Evolutionary conservation across 1,140 invertebrate genomes (phyloP).

Genomic region (Bombus waltoni): DNA sequence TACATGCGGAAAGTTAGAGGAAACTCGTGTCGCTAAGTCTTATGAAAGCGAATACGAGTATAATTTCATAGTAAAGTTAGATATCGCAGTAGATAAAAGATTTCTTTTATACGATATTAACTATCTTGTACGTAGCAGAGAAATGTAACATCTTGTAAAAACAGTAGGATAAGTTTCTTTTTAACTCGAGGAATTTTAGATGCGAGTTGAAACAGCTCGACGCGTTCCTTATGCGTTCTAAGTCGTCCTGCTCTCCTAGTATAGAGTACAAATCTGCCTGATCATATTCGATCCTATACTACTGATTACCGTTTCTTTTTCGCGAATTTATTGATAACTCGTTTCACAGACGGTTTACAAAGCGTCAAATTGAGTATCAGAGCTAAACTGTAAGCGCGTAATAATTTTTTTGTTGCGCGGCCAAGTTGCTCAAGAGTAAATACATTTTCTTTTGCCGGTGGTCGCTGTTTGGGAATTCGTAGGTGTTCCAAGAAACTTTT

Average conservation of each 20-base stretch:
- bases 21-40: neutral
- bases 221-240: neutral
- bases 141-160: neutral
- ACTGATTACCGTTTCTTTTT: neutral
- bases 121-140: neutral
- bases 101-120: neutral
- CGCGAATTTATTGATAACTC: neutral
- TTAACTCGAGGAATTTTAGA: too few species aligned
- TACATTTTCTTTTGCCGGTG: constrained; percentile 34
- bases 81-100: too few species aligned
- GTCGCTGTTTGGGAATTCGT: constrained; percentile 57
- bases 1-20: neutral
- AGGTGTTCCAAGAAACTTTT: constrained; percentile 64
- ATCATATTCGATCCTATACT: neutral
- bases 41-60: neutral
- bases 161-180: neutral
- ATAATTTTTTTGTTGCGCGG: constrained; percentile 13
- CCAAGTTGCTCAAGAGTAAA: constrained; percentile 31
- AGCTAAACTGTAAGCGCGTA: neutral
- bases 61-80: neutral
- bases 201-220: neutral
- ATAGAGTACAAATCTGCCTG: neutral
- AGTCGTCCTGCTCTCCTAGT: neutral
- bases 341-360: neutral
- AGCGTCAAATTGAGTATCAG: neutral